Base-by-base conservation (phyloP, 2,797 vertebrate species). In the Cetoscarus ocellatus region DNA sequence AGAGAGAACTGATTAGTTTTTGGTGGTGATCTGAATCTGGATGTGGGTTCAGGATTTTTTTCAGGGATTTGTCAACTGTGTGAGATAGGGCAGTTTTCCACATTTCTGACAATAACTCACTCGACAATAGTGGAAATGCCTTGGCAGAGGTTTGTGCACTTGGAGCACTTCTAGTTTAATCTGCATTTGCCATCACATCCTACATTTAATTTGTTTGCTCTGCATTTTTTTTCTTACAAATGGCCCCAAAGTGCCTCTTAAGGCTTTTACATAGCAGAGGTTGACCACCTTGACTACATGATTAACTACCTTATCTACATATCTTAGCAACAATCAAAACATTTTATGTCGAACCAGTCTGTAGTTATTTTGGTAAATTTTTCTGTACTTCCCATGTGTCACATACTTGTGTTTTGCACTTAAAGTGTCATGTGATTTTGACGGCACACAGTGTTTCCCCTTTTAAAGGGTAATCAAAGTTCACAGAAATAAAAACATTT, bases 401-500 rank as follows among this genome's bases (percentile, higher is more conserved):
- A 48, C 39, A 1, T 7, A 3, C 58, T 56, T 19, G 11, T 63
- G 13, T 63, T 53, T 59, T 11, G 38, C 45, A 15, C n/a, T n/a
- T 1, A 48, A 40, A 38, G 42, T 27, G 5, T 43, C 49, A 17
- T n/a, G 36, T n/a, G 38, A 68, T 62, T 69, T 50, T 67, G 6
- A 36, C 19, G 58, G 12, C 5, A 1, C 15, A 13, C 47, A 58
- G 0, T 57, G 11, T 47, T 67, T 71, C 57, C 52, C 36, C 5
- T 42, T 67, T 61, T 35, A 2, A n/a, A 63, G 71, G 56, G 10
- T 61, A 49, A 40, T 3, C 39, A 19, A 43, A 60, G 40, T 71
- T 77, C n/a, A 10, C 15, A 55, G 59, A 69, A 62, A 72, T 12
- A 19, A 49, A 61, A 49, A 61, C 5, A 54, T 77, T 61, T 62